Conservation (phyloP, 2,888 invertebrate genomes). For the Ichneumon xanthorius region DNA sequence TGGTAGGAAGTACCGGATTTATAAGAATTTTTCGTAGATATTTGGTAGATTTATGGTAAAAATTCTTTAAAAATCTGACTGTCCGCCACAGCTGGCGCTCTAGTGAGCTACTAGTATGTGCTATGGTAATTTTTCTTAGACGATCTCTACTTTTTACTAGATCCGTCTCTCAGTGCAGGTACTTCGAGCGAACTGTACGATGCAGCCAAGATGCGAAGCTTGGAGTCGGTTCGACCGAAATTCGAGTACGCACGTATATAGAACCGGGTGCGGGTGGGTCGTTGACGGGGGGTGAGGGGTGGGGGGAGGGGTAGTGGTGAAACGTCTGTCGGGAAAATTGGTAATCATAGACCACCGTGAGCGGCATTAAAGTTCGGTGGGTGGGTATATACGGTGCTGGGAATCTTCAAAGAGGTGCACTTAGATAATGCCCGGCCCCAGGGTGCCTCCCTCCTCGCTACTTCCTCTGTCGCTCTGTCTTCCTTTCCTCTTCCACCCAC, state of each 20-base stretch:
- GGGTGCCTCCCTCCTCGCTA: constrained; percentile 68
- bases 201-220: constrained; percentile 47
- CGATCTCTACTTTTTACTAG: no score
- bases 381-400: constrained; percentile 73
- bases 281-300: background rate
- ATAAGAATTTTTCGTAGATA: no score
- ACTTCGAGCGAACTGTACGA: constrained; percentile 34
- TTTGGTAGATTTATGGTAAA: no score
- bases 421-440: constrained; percentile 84
- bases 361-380: constrained; percentile 83
- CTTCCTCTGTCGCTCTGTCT: constrained; percentile 60
- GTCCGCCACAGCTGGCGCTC: no score
- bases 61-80: no score
- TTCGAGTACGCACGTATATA: constrained; percentile 56
- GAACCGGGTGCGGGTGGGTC: background rate
- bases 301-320: constrained; percentile 66
- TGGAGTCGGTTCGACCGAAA: constrained; percentile 50
- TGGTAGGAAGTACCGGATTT: no score
- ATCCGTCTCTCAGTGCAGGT: background rate
- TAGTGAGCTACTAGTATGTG: no score
- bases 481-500: constrained; percentile 61
- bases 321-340: constrained; percentile 84
- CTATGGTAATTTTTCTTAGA: no score
- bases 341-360: constrained; percentile 84
- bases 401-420: constrained; percentile 85